Conservation (phyloP, 2,113 vertebrate genomes). For the Gymnobelideus leadbeateri region DNA sequence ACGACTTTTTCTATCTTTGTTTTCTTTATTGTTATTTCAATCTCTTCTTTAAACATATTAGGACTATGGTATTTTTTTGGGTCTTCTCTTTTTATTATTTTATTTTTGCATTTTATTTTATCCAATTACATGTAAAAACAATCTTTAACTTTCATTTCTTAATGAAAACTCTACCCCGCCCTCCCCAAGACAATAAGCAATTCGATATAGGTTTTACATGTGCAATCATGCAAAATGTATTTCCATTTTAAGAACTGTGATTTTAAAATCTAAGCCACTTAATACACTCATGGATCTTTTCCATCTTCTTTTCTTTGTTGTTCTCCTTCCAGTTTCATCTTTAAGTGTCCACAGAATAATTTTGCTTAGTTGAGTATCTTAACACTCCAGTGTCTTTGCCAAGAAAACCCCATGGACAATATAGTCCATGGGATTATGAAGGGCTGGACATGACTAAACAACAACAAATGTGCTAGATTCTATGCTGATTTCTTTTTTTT, state of each 20-base stretch:
- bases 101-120: background rate
- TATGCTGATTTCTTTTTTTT: background rate
- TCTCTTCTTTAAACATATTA: background rate
- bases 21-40: background rate
- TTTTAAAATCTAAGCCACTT: background rate
- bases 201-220: background rate
- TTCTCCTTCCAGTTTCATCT: background rate
- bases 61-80: background rate
- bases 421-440: background rate
- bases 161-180: background rate
- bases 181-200: background rate
- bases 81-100: background rate
- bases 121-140: background rate
- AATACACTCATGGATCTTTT: background rate
- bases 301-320: background rate
- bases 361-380: background rate
- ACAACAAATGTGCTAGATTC: background rate
- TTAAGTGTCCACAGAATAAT: background rate
- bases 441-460: background rate
- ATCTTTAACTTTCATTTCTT: background rate
- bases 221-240: background rate
- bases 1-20: background rate
- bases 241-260: background rate
- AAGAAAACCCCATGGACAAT: background rate
- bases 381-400: background rate